Evolutionary conservation across 2,888 invertebrate genomes (phyloP), one percentile per base, ranked within the genome.

Genomic region (Mythimna vitellina): DNA sequence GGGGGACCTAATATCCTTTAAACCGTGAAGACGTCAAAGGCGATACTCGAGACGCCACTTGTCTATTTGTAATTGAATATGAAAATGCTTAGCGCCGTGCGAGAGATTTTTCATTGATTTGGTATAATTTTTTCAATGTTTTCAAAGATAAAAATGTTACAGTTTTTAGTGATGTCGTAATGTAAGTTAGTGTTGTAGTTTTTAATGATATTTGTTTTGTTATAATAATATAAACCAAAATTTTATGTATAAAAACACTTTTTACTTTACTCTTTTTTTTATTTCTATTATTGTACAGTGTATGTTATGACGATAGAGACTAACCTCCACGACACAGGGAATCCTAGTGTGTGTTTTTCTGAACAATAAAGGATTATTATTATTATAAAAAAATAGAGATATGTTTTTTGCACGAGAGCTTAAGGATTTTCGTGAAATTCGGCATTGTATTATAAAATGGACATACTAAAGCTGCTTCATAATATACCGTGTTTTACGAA

Each of bases 41-140:
- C 88, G 87, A 90, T 90, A 88, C 95, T 95, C 86, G 93, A 95
- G 95, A 94, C 94, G 90, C 77, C 90, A 94, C 95, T 96, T 93
- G 94, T 95, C 93, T 95, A 93, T 96, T 95, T 95, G 95, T 95
- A 96, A 96, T 96, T 95, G 95, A 95, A 96, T 95, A 95, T 95
- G 94, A 96, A 96, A 95, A 95, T 94, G 94, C 95, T 94, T 93
- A 88, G 87, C 89, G 88, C 88, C 88, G 89, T 90, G 87, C 89
- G 89, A 88, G 91, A 89, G 88, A 74, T 89, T 70, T 76, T 87
- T 87, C 87, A 73, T 87, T 87, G 73, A 84, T 80, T 75, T 65
- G 77, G 82, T 83, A 53, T 87, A 88, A 70, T 84, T 63, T 65
- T 51, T 14, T 35, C 29, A 49, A 60, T 7, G n/a, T 32, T 46